Percentiles rank a stretch among this genome's conserved stretches.
Evolutionary conservation across 1,140 invertebrate genomes (phyloP).

Genomic region (Saccostrea glomerata): DNA sequence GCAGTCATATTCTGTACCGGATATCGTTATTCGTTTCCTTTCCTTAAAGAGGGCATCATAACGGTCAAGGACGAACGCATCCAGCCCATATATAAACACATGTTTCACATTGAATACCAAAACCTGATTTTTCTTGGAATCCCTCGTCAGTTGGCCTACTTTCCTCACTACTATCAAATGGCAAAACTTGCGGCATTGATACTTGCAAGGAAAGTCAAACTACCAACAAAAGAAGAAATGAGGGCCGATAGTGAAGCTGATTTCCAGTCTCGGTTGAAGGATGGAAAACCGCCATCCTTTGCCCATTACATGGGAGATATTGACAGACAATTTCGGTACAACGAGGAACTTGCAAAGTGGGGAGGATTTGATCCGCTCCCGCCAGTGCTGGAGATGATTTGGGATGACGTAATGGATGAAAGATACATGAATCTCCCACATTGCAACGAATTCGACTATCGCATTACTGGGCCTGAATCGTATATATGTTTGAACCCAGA

Average conservation of each 20-base stretch:
- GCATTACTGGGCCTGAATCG: not conserved
- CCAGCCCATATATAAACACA: constrained; percentile 42
- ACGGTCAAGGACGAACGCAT: constrained; percentile 44
- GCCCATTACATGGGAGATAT: constrained; percentile 37
- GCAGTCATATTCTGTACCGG: constrained; percentile 45
- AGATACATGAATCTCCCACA: constrained; percentile 29
- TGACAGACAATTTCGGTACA: constrained; percentile 28
- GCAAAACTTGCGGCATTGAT: constrained; percentile 29
- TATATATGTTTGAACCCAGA: constrained; percentile 5
- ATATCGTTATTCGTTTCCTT: constrained; percentile 38
- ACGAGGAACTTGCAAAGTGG: constrained; percentile 27
- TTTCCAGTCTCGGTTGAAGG: constrained; percentile 73
- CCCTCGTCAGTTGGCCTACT: constrained; percentile 26
- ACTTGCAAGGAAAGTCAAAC: not conserved
- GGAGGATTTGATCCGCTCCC: constrained; percentile 34
- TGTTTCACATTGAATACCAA: constrained; percentile 46
- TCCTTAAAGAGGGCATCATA: constrained; percentile 40
- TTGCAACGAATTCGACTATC: constrained; percentile 38
- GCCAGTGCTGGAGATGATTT: not conserved
- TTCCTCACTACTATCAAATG: constrained; percentile 38
- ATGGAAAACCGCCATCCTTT: constrained; percentile 79
- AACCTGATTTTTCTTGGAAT: constrained; percentile 39
- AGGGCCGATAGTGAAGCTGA: constrained; percentile 37
- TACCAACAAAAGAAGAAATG: constrained; percentile 39
- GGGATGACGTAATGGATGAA: constrained; percentile 45